phyloP scores from a whole-genome alignment of 1,140 invertebrate genomes.

The Laodelphax striatellus region DNA sequence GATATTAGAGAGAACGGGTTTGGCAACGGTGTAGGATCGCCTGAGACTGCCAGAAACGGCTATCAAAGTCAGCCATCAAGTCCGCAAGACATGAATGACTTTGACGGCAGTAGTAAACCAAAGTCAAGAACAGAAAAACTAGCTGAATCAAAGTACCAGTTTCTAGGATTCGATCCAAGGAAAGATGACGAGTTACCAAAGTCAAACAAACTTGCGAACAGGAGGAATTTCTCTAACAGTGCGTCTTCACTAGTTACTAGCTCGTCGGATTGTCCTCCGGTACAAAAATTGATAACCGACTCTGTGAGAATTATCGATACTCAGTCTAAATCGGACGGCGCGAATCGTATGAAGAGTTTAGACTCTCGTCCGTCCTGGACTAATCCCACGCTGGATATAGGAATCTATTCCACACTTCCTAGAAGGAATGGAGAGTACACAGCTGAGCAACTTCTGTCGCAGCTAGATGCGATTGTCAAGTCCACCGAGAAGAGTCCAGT shows the following conservation, averaged over 20 bases:
- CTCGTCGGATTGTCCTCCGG: neutral
- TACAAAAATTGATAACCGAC: neutral
- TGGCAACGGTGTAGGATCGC: neutral
- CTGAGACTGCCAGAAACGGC: neutral
- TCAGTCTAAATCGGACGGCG: neutral
- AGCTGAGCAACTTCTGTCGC: constrained; percentile 8
- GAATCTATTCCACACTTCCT: neutral
- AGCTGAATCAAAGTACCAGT: constrained; percentile 19
- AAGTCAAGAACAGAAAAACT: constrained; percentile 8
- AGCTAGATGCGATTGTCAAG: constrained; percentile 21
- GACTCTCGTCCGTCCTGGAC: constrained; percentile 16
- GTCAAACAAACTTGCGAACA: neutral
- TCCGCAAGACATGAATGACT: neutral
- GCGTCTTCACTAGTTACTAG: neutral
- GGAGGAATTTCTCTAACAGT: neutral
- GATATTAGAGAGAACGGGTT: neutral
- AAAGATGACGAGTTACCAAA: constrained; percentile 6
- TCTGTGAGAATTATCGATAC: neutral
- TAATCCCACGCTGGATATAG: constrained; percentile 13
- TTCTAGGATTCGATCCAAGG: constrained; percentile 19
- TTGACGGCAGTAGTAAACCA: constrained; percentile 1
- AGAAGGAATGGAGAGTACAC: constrained; percentile 9
- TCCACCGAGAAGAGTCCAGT: constrained; percentile 21
- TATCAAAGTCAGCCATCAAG: no score
- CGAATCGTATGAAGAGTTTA: neutral